These are phyloP conservation scores for Himalopsyche japonica DNA, from an alignment of 2,888 invertebrate genomes.

Conservation along the genomic window DNA sequence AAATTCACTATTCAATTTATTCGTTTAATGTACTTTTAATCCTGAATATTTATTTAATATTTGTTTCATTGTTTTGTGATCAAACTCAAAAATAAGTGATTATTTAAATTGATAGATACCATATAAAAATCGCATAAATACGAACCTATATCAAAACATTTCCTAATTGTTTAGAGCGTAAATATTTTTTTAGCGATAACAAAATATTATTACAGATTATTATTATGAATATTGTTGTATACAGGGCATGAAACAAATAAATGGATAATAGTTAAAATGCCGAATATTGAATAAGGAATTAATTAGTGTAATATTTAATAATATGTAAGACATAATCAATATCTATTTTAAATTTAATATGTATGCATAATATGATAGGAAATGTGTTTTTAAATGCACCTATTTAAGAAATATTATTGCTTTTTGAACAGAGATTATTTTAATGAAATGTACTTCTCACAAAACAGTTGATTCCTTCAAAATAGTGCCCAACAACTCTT, in stretches of 20 bases:
- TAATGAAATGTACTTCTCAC: no score
- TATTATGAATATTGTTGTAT: background rate
- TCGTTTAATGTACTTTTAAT: no score
- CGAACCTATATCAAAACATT: no score
- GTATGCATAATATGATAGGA: background rate
- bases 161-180: background rate
- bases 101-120: no score
- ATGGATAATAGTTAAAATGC: background rate
- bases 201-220: background rate
- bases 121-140: no score
- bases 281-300: background rate
- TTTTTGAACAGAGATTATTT: no score
- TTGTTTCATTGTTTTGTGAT: no score
- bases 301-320: background rate
- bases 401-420: background rate
- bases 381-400: background rate
- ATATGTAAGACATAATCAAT: background rate
- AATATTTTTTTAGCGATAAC: background rate
- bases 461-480: no score
- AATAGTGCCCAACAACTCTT: no score
- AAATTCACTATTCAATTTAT: no score
- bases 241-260: background rate
- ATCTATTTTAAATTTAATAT: background rate
- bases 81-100: no score
- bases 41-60: no score